Conservation (phyloP, 2,797 vertebrate genomes). For the Alfaro cultratus region DNA sequence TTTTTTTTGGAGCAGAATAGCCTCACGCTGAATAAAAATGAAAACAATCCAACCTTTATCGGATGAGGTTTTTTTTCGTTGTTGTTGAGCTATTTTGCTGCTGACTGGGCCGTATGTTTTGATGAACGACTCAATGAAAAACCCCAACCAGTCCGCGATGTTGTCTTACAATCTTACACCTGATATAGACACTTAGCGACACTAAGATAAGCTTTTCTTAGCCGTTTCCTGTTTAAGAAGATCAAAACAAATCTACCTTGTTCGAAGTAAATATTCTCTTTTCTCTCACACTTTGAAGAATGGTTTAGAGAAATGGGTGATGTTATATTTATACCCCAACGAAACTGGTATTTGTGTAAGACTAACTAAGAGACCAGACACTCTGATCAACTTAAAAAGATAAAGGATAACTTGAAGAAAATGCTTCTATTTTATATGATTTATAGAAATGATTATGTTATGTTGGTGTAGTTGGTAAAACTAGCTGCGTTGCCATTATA, state of each 20-base stretch:
- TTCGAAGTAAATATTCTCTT: not conserved
- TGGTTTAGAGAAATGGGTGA: not conserved
- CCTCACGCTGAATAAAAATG: too few species aligned
- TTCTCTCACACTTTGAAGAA: not conserved
- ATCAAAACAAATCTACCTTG: not conserved
- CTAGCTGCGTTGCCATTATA: too few species aligned
- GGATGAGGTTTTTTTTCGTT: not conserved
- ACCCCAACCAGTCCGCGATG: not conserved
- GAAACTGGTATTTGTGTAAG: not conserved
- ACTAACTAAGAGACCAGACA: not conserved
- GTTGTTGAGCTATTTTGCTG: not conserved
- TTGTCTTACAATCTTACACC: too few species aligned
- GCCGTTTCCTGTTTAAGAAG: not conserved
- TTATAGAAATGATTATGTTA: not conserved
- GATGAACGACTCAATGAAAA: not conserved
- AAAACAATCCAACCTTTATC: too few species aligned
- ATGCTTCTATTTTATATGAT: not conserved
- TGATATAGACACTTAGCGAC: not conserved
- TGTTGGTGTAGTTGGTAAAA: too few species aligned
- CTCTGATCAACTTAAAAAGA: not conserved
- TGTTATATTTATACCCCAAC: not conserved
- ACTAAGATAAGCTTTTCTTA: not conserved
- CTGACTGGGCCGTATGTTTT: not conserved
- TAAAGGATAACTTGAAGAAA: not conserved
- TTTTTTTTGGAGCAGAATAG: too few species aligned